Evolutionary conservation across 1,140 invertebrate genomes (phyloP), one percentile per base, ranked within the genome.

Genomic region (Drosophila subpulchrella): DNA sequence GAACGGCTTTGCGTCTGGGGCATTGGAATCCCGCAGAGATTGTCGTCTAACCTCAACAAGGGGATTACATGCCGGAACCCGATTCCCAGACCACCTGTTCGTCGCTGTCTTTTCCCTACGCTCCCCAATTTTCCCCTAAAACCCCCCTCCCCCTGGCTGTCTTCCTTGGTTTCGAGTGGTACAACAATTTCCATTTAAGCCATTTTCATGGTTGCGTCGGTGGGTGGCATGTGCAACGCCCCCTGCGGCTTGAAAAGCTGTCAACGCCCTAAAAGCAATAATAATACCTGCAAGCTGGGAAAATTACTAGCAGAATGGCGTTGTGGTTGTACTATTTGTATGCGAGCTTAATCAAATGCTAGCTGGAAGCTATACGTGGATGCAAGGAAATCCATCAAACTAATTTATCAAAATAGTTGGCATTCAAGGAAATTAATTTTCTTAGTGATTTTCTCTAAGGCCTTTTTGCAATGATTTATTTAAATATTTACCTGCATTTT

Each of bases 141-240:
- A 24, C 6, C 46, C 12, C 6, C 10, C 11, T 34, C 4, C 12
- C 34, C 3, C 1, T 27, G 8, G 12, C 24, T n/a, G 20, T n/a
- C 15, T 10, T 2, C 5, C 12, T 20, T 30, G 39, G 32, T 42
- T 27, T 32, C 15, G 61, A 60, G 56, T 46, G 56, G 61, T 63
- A 63, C 61, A 63, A 57, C 61, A 60, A 63, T 63, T 63, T 63
- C 61, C 61, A 63, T 63, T 65, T 65, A 65, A 65, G 61, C 61
- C 61, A 65, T 65, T 65, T 65, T 65, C 61, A 65, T 65, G 61
- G 61, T 30, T 65, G 27, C 24, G 27, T 61, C 32, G 55, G 41
- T 61, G 39, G 61, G 56, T 36, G 61, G 61, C 32, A 59, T 20
- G 17, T 30, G 61, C 30, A 39, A 44, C 61, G 61, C 61, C 61